phyloP scores from a whole-genome alignment of 2,888 invertebrate species.

The Cataglyphis cursor region DNA sequence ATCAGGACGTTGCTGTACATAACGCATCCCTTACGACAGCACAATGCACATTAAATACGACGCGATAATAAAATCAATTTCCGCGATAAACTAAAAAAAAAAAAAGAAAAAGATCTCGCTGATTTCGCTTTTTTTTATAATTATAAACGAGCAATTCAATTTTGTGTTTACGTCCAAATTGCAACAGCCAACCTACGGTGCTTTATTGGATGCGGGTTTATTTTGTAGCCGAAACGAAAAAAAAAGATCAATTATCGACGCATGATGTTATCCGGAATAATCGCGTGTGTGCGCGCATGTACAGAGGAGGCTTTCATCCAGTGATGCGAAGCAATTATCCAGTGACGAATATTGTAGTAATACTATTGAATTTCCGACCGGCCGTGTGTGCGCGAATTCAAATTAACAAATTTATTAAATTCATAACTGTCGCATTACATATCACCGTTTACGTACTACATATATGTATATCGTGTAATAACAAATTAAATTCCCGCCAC shows the following conservation, averaged over 20 bases:
- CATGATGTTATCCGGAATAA: conserved; percentile 37
- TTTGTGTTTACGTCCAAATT: conserved; percentile 35
- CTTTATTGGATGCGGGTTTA: conserved; percentile 42
- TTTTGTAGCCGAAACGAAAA: conserved; percentile 28
- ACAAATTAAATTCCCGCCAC: conserved; percentile 41
- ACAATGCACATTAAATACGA: conserved; percentile 19
- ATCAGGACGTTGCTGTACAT: neutral
- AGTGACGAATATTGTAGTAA: conserved; percentile 55
- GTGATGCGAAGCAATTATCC: conserved; percentile 56
- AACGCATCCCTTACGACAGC: neutral
- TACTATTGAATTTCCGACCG: conserved; percentile 48
- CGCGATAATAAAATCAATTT: conserved; percentile 35
- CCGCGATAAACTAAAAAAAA: neutral
- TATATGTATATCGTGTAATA: conserved; percentile 31
- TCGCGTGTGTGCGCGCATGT: neutral
- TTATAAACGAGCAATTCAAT: conserved; percentile 35
- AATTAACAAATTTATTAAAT: conserved; percentile 59
- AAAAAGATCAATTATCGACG: conserved; percentile 50
- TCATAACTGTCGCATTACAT: conserved; percentile 43
- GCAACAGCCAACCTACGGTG: conserved; percentile 27
- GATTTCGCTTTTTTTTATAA: conserved; percentile 10
- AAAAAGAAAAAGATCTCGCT: conserved; percentile 2
- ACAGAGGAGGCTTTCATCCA: conserved; percentile 43
- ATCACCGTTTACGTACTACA: conserved; percentile 13
- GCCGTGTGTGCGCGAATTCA: conserved; percentile 23